phyloP scores from a whole-genome alignment of 2,888 invertebrate species.

The Mesoligia furuncula region DNA sequence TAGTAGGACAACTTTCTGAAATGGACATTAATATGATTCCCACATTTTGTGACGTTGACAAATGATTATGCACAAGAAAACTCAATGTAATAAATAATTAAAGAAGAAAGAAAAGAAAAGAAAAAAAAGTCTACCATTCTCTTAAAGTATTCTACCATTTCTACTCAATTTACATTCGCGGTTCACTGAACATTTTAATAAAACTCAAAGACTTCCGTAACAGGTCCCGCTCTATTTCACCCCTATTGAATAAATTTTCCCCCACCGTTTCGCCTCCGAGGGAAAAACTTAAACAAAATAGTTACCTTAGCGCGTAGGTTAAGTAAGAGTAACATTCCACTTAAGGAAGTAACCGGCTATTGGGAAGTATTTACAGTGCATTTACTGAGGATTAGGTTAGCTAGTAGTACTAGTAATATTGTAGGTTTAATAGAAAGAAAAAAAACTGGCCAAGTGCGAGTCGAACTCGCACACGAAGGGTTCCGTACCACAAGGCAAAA shows the following conservation, averaged over 20 bases:
- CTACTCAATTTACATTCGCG: conserved; percentile 1
- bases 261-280: background rate
- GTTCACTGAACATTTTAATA: conserved; percentile 20
- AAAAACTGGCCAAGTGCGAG: too few relatives aligned
- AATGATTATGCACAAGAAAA: too few relatives aligned
- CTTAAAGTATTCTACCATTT: background rate
- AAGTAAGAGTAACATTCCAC: conserved; percentile 46
- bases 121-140: background rate
- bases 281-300: conserved; percentile 41
- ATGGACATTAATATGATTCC: too few relatives aligned
- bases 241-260: conserved; percentile 51
- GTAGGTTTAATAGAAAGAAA: too few relatives aligned
- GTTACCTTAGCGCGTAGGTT: conserved; percentile 29
- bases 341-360: conserved; percentile 34
- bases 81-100: background rate
- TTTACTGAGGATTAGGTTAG: conserved; percentile 28
- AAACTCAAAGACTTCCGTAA: conserved; percentile 32
- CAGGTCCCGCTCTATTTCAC: conserved; percentile 36
- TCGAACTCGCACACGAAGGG: too few relatives aligned
- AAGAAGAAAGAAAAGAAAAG: too few relatives aligned
- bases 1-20: background rate
- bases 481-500: too few relatives aligned
- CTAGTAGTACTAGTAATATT: background rate
- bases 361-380: conserved; percentile 18
- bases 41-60: background rate